Conservation (phyloP, 2,888 invertebrate species). For the Lagria hirta region DNA sequence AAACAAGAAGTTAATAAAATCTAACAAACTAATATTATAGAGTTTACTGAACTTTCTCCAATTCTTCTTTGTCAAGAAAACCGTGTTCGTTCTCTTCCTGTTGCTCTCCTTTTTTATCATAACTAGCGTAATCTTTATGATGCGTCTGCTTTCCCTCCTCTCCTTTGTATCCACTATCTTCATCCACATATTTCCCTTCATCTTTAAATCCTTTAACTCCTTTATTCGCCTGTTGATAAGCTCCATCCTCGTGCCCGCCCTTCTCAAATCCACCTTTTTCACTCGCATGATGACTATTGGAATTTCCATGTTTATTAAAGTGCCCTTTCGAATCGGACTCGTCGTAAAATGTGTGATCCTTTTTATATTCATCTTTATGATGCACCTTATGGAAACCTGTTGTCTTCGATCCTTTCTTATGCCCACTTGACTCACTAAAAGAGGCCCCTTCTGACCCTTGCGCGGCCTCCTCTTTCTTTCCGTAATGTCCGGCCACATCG, state of each 20-base stretch:
- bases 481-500: slow-evolving; percentile 60
- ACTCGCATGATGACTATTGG: slow-evolving; percentile 59
- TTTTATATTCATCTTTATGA: slow-evolving; percentile 76
- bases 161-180: slow-evolving; percentile 59
- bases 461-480: slow-evolving; percentile 58
- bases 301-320: slow-evolving; percentile 64
- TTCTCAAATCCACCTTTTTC: slow-evolving; percentile 61
- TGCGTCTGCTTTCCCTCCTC: slow-evolving; percentile 61
- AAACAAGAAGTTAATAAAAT: no score
- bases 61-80: slow-evolving; percentile 23
- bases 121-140: slow-evolving; percentile 59
- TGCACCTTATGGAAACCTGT: slow-evolving; percentile 72
- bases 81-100: slow-evolving; percentile 52
- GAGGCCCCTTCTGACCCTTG: slow-evolving; percentile 60
- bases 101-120: slow-evolving; percentile 58
- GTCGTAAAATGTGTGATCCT: slow-evolving; percentile 75
- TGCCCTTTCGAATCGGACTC: slow-evolving; percentile 68
- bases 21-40: no score
- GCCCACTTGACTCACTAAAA: slow-evolving; percentile 59
- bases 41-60: no score
- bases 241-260: slow-evolving; percentile 60
- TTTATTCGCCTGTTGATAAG: slow-evolving; percentile 56
- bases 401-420: slow-evolving; percentile 69
- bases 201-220: slow-evolving; percentile 62
- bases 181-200: slow-evolving; percentile 54